Evolutionary conservation across 2,113 vertebrate species (phyloP), one percentile per base, ranked within the genome.

Genomic region (Sardina pilchardus): DNA sequence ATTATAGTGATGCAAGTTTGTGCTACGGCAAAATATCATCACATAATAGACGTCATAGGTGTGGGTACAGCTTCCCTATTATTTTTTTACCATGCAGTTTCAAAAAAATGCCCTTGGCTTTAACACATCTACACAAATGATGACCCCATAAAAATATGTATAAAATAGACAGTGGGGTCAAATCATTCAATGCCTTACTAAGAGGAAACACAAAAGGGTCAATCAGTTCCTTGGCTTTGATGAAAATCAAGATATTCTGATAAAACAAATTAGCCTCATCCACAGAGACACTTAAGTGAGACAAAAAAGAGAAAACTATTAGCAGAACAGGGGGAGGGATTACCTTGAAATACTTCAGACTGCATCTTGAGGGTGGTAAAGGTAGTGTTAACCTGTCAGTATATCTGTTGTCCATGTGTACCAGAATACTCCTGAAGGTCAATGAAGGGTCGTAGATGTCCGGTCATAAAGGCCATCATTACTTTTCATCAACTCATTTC

Each of bases 51-150:
- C 81, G 47, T 85, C 71, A 89, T 86, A 89, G 80, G 83, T 81
- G 81, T n/a, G 56, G 84, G 84, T 84, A 50, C 43, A 82, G 42
- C 81, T 88, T 86, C 86, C 5, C 50, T 42, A 47, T 47, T 53
- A 36, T 86, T 89, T 47, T 83, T 82, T 24, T 88, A 87, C 47
- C 91, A 92, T 92, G 88, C 90, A 90, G 82, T 59, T 78, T 78
- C 9, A 86, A 85, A 84, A 87, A 84, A 88, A 84, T 47, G 10
- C 81, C 82, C 78, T 81, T 86, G 71, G 30, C 34, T 34, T 78
- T 53, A 24, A 82, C 80, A 84, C 67, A 81, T 39, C 63, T 82
- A 47, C 63, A 36, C 81, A 86, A 82, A 81, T 82, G 34, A 81
- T 85, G 50, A 85, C 16, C 78, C n/a, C 53, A 30, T 53, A 26